phyloP scores from a whole-genome alignment of 2,888 invertebrate species.

The Schrankia costaestrigalis region DNA sequence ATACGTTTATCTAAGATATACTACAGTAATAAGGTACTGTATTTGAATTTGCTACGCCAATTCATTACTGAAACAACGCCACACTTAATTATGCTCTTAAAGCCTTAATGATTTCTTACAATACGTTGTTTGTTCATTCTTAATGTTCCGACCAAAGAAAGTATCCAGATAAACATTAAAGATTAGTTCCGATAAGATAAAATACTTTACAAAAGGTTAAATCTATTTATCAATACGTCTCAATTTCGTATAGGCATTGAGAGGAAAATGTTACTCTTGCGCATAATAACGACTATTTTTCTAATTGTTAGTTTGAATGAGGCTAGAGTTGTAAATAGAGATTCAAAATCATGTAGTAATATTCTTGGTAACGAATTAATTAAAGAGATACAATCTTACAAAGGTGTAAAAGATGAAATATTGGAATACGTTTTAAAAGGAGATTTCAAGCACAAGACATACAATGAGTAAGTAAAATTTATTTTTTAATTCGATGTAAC shows the following conservation, averaged over 20 bases:
- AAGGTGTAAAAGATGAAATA: conserved; percentile 72
- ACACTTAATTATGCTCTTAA: no score
- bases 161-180: no score
- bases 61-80: no score
- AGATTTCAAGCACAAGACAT: conserved; percentile 79
- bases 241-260: conserved; percentile 32
- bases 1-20: no score
- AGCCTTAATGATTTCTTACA: no score
- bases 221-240: conserved; percentile 31
- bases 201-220: conserved; percentile 42
- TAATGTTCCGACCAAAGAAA: no score
- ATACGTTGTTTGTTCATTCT: no score
- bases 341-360: conserved; percentile 48
- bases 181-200: conserved; percentile 37
- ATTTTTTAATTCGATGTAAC: no score
- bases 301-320: conserved; percentile 41
- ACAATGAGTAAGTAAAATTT: conserved; percentile 64
- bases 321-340: conserved; percentile 45
- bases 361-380: conserved; percentile 68
- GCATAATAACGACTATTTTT: conserved; percentile 38
- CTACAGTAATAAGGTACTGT: no score
- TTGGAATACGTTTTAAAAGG: conserved; percentile 73
- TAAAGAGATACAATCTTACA: conserved; percentile 82
- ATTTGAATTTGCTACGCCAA: no score
- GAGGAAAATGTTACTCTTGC: conserved; percentile 47